Evolutionary conservation across 2,797 vertebrate genomes (phyloP).

Genomic region (Argyrosomus regius): DNA sequence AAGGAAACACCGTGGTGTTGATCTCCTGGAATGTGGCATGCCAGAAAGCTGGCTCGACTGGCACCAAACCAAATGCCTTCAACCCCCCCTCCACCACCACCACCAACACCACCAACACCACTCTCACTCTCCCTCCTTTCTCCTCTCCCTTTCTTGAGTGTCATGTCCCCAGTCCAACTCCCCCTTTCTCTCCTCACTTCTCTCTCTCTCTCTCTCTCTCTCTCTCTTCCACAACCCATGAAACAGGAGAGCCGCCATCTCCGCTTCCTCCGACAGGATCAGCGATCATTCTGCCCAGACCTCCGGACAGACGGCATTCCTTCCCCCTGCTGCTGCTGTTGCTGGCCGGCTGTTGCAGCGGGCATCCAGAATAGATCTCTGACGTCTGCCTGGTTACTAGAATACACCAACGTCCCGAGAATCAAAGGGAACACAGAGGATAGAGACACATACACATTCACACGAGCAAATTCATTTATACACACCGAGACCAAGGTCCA

Average conservation of each 20-base stretch:
- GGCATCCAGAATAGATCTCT: conserved; percentile 85
- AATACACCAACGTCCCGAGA: conserved; percentile 81
- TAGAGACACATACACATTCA: conserved; percentile 45
- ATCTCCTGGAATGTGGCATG: conserved; percentile 87
- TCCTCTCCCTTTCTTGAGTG: conserved; percentile 44
- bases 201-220: conserved; percentile 38
- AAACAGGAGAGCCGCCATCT: conserved; percentile 85
- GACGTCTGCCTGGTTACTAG: conserved; percentile 84
- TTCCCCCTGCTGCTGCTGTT: conserved; percentile 80
- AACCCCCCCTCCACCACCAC: conserved; percentile 53
- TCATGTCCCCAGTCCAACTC: conserved; percentile 63
- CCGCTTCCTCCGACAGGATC: conserved; percentile 84
- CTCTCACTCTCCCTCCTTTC: conserved; percentile 63
- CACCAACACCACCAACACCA: conserved; percentile 28
- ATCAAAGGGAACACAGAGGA: conserved; percentile 72
- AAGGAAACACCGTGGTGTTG: conserved; percentile 88
- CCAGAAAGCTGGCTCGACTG: conserved; percentile 84
- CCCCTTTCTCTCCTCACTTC: conserved; percentile 29
- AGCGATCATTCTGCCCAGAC: conserved; percentile 67
- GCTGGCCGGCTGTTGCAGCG: conserved; percentile 85
- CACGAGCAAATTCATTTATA: not conserved
- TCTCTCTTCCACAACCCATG: conserved; percentile 68
- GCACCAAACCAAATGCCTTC: conserved; percentile 88
- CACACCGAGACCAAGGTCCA: not conserved
- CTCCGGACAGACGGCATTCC: conserved; percentile 81